Evolutionary conservation across 2,113 vertebrate genomes (phyloP).

Genomic region (Gambusia affinis): DNA sequence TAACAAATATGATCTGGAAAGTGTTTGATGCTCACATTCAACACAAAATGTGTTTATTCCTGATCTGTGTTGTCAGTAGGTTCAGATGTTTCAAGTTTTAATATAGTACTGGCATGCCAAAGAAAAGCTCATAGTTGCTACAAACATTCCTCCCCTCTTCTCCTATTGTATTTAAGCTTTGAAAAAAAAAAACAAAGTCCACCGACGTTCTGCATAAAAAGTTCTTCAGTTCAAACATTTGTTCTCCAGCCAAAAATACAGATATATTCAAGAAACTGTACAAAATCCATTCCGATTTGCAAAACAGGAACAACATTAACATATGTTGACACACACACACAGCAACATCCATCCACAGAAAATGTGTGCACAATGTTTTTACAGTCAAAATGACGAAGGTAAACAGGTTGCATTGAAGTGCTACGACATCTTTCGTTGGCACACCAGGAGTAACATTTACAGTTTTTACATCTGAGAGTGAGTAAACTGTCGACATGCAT

Average conservation of each 20-base stretch:
- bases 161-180: not conserved
- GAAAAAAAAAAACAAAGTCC: not conserved
- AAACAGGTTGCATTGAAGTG: conserved; percentile 75
- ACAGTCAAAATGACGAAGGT: conserved; percentile 55
- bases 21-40: conserved; percentile 8
- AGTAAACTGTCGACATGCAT: conserved; percentile 60
- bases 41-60: not conserved
- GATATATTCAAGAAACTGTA: conserved; percentile 52
- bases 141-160: not conserved
- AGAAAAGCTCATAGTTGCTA: conserved; percentile 4
- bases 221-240: not conserved
- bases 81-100: not conserved
- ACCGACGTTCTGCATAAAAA: not conserved
- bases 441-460: conserved; percentile 70
- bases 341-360: conserved; percentile 31
- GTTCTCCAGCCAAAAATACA: conserved; percentile 40
- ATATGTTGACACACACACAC: conserved; percentile 16
- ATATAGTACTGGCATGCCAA: not conserved
- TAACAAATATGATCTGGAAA: not conserved
- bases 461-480: conserved; percentile 68
- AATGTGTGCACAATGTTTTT: conserved; percentile 16
- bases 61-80: not conserved
- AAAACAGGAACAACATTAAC: conserved; percentile 20
- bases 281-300: conserved; percentile 47
- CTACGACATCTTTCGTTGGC: conserved; percentile 73